These are phyloP conservation scores for Macaria liturata DNA, from an alignment of 2,888 invertebrate genomes.

Conservation along the genomic window DNA sequence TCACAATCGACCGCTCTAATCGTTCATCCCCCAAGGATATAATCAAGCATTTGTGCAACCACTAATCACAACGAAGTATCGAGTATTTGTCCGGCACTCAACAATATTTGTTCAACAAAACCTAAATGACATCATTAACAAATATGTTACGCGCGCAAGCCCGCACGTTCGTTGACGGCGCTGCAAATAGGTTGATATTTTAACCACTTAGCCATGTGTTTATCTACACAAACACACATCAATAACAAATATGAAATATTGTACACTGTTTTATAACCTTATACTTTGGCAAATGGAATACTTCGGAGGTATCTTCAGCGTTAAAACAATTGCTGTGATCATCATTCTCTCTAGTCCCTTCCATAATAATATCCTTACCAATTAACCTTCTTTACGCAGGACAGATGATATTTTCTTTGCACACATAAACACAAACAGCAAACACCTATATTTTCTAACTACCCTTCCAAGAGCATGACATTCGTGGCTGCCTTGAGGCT, in stretches of 20 bases:
- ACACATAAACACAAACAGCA: too few species aligned
- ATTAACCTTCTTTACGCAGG: too few species aligned
- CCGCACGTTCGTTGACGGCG: slow-evolving; percentile 6
- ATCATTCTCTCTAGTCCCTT: too few species aligned
- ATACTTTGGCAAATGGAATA: too few species aligned
- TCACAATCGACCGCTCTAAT: not conserved
- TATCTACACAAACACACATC: slow-evolving; percentile 5
- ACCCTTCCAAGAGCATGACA: not conserved
- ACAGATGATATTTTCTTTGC: too few species aligned
- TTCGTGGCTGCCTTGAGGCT: slow-evolving; percentile 1
- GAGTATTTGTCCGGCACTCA: slow-evolving; percentile 16
- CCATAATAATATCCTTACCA: too few species aligned
- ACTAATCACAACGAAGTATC: slow-evolving; percentile 4
- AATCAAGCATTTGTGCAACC: slow-evolving; percentile 1
- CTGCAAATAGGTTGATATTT: slow-evolving; percentile 25
- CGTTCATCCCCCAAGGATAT: not conserved
- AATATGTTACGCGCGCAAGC: slow-evolving; percentile 5
- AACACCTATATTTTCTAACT: not conserved
- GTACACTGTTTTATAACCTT: too few species aligned
- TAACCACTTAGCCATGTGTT: slow-evolving; percentile 12
- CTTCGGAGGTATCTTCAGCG: too few species aligned
- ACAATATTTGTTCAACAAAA: slow-evolving; percentile 18
- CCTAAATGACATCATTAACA: slow-evolving; percentile 22
- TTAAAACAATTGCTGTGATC: too few species aligned
- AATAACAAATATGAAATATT: not conserved